Evolutionary conservation across 2,888 invertebrate genomes (phyloP), one percentile per base, ranked within the genome.

Genomic region (Mesorhabditis sp.): DNA sequence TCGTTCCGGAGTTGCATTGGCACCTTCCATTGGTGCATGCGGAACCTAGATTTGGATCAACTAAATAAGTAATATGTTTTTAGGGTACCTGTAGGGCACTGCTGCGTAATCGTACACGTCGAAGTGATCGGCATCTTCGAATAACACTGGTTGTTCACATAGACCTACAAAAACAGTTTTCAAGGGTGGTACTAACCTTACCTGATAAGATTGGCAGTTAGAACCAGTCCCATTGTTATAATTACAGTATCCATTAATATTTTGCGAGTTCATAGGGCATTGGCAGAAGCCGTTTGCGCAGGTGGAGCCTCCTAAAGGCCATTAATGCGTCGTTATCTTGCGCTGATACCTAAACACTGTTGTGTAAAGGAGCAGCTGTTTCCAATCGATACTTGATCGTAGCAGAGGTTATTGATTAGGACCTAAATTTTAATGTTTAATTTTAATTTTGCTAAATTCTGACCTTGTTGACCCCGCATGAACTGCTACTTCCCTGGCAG

Each of bases 71-170:
- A 50, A 13, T 50, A 13, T 13, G n/a, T 13, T 50, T 50, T 50
- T n/a, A 50, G n/a, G n/a, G 28, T 28, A 50, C 28, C 15, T 2
- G 50, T 69, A 6, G 72, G 67, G 66, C 81, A 81, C 62, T 81
- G 81, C 58, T 75, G 67, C 10, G 72, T 73, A 66, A 66, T 67
- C 45, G 72, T 70, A 61, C 83, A 83, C 5, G 70, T 66, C 10
- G 73, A 71, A 2, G 80, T 80, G 6, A 76, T 67, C 4, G 70
- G 64, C 6, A 71, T 75, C 1, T 74, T 73, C 44, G 76, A 75
- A 43, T 72, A 74, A 67, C 82, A 82, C 61, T 76, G 75, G 45
- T 74, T 74, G 65, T 80, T 80, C 10, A 74, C 70, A 3, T 66
- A 58, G 3, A 74, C 73, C 68, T 76, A 41, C 28, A 28, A 28